Evolutionary conservation across 2,888 invertebrate genomes (phyloP).

Genomic region (Cyaniris semiargus): DNA sequence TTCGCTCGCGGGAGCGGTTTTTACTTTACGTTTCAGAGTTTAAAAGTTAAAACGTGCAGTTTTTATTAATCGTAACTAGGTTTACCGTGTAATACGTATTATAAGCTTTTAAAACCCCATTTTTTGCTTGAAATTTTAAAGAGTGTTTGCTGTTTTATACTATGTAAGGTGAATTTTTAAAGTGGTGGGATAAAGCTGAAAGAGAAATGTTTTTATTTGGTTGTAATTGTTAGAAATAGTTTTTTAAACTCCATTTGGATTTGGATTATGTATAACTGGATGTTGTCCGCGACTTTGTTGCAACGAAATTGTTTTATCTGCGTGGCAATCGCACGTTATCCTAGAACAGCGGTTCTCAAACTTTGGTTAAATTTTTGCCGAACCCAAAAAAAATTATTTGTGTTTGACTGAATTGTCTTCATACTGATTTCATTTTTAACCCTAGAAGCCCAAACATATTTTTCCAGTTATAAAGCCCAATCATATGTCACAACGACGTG

Average conservation of each 20-base stretch:
- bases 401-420: no score
- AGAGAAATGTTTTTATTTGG: neutral
- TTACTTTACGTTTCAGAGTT: conserved; percentile 8
- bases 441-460: no score
- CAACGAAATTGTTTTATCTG: neutral
- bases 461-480: no score
- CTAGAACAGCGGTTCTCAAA: no score
- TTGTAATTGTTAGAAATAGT: neutral
- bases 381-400: no score
- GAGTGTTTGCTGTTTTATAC: neutral
- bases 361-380: no score
- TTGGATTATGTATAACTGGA: neutral
- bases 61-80: conserved; percentile 8
- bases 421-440: no score
- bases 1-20: conserved; percentile 11
- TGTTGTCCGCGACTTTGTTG: neutral
- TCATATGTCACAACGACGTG: no score
- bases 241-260: neutral
- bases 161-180: neutral
- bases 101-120: neutral
- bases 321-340: no score
- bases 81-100: conserved; percentile 3
- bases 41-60: conserved; percentile 4
- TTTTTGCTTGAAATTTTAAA: neutral
- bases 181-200: neutral